phyloP scores from a whole-genome alignment of 1,140 invertebrate species.

The Procambarus clarkii region DNA sequence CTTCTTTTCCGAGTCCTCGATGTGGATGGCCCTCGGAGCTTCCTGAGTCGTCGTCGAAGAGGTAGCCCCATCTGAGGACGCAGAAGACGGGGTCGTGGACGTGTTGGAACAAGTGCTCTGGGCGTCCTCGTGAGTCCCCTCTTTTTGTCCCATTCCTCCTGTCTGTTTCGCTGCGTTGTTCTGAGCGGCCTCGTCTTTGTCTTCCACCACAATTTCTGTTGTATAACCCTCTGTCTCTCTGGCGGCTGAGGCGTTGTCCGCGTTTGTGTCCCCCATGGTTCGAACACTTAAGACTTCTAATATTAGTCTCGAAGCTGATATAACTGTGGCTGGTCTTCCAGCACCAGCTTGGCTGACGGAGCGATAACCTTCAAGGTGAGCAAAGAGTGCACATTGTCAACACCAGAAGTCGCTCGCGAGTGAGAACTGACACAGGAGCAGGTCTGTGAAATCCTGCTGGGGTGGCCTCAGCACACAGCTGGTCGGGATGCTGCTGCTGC shows the following conservation, averaged over 20 bases:
- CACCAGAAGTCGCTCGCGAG: not conserved
- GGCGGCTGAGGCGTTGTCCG: not conserved
- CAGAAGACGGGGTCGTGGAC: not conserved
- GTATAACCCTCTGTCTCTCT: not conserved
- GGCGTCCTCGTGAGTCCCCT: not conserved
- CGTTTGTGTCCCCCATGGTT: slow-evolving; percentile 5
- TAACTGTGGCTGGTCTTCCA: not conserved
- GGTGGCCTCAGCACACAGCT: not conserved
- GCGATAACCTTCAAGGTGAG: not conserved
- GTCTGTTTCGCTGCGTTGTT: not conserved
- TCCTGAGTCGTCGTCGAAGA: not conserved
- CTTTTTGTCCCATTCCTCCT: not conserved
- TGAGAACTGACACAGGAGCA: not conserved
- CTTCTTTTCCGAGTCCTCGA: slow-evolving; percentile 54
- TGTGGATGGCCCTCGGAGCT: slow-evolving; percentile 29
- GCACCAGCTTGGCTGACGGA: not conserved
- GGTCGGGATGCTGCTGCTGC: not conserved
- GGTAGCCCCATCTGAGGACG: not conserved
- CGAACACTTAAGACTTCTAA: not conserved
- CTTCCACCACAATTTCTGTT: not conserved
- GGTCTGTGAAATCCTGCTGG: not conserved
- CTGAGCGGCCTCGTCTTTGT: not conserved
- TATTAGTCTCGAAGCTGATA: not conserved
- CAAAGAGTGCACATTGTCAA: not conserved
- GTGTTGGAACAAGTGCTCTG: slow-evolving; percentile 32